Evolutionary conservation across 1,140 invertebrate species (phyloP).

Genomic region (Saccostrea glomerata): DNA sequence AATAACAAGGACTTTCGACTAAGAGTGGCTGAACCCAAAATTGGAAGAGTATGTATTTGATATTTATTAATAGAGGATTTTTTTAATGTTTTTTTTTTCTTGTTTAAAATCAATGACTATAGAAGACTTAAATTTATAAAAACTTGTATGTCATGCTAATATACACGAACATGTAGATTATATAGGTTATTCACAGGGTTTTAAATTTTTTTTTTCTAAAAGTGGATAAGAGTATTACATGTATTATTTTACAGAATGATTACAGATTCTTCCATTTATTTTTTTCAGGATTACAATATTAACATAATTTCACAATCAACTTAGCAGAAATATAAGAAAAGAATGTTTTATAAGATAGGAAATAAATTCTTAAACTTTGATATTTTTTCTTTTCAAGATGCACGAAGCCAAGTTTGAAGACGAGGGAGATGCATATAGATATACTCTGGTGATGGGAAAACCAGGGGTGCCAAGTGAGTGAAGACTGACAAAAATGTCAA

Average conservation of each 20-base stretch:
- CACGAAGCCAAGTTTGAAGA: slow-evolving; percentile 75
- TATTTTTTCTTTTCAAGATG: slow-evolving; percentile 65
- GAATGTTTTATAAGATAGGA: too few species aligned
- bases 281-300: too few species aligned
- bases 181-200: too few species aligned
- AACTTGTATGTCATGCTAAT: background rate
- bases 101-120: background rate
- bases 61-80: background rate
- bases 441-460: slow-evolving; percentile 74
- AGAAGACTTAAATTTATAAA: background rate
- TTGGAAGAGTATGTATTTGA: slow-evolving; percentile 73
- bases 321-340: too few species aligned
- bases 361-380: too few species aligned
- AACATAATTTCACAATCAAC: too few species aligned
- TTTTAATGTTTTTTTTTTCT: background rate
- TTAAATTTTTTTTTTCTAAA: too few species aligned
- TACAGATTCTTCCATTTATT: too few species aligned
- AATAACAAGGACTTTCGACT: slow-evolving; percentile 75
- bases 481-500: background rate
- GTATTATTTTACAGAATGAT: too few species aligned
- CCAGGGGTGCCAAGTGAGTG: slow-evolving; percentile 71
- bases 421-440: slow-evolving; percentile 72
- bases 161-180: too few species aligned
- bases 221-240: too few species aligned
- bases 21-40: slow-evolving; percentile 74